A percentile compares a stretch with the other conserved stretches of the same genome.
Conservation (phyloP, 2,113 vertebrate species). For the Otis tarda region DNA sequence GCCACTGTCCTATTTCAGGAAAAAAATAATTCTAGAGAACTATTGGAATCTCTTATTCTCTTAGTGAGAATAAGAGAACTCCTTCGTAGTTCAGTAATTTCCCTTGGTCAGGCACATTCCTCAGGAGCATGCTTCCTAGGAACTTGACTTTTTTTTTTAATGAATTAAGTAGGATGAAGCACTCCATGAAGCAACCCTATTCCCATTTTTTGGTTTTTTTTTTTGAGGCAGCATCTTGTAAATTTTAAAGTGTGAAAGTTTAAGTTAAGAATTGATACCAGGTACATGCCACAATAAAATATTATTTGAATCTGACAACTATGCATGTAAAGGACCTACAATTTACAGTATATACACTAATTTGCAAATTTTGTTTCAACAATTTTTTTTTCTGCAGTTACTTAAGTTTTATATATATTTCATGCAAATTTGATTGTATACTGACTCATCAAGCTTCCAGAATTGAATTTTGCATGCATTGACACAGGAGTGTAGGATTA, state of each 20-base stretch:
- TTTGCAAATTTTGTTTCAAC: neutral
- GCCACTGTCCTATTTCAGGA: neutral
- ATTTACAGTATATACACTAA: neutral
- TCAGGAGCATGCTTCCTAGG: neutral
- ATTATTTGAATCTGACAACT: neutral
- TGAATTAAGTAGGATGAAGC: neutral
- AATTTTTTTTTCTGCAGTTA: neutral
- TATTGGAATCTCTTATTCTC: neutral
- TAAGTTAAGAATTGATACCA: neutral
- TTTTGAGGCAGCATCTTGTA: neutral
- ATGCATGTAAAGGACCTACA: neutral
- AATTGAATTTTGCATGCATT: neutral
- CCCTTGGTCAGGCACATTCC: neutral
- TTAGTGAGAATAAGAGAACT: neutral
- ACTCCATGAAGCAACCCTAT: neutral
- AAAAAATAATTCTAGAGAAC: neutral
- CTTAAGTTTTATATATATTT: neutral
- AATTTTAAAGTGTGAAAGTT: neutral
- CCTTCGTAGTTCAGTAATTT: neutral
- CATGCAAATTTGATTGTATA: neutral
- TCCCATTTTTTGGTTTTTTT: neutral
- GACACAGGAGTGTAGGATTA: neutral
- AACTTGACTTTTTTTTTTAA: neutral
- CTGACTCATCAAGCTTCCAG: neutral
- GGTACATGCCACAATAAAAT: neutral